phyloP scores from a whole-genome alignment of 1,140 invertebrate species.

The Bombus waltoni region DNA sequence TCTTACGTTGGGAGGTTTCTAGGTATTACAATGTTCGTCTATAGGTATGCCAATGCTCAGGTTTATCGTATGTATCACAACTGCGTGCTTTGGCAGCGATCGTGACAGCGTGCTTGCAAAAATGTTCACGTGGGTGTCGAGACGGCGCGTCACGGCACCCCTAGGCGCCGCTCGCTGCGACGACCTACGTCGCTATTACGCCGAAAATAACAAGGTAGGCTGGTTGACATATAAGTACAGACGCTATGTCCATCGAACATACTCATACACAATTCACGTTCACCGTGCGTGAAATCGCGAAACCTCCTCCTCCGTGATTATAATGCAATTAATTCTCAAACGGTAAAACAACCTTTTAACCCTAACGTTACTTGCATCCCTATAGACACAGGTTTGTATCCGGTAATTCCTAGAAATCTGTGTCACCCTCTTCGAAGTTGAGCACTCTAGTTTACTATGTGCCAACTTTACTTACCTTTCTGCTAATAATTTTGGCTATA shows the following conservation, averaged over 20 bases:
- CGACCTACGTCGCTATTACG: slow-evolving; percentile 39
- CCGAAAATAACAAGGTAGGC: slow-evolving; percentile 66
- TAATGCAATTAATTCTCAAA: slow-evolving; percentile 32
- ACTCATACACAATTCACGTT: slow-evolving; percentile 29
- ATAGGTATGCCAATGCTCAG: not conserved
- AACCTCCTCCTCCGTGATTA: slow-evolving; percentile 10
- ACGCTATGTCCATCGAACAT: slow-evolving; percentile 4
- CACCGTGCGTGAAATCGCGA: slow-evolving; percentile 32
- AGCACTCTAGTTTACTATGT: not conserved
- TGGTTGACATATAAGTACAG: slow-evolving; percentile 45
- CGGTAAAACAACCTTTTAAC: not conserved
- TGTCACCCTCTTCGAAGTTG: not conserved
- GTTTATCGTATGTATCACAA: not conserved
- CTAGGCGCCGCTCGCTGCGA: slow-evolving; percentile 60
- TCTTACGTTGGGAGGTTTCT: too few species aligned
- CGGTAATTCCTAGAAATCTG: not conserved
- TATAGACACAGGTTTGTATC: not conserved
- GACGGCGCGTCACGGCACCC: slow-evolving; percentile 60
- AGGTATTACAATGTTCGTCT: too few species aligned
- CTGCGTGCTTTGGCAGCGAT: slow-evolving; percentile 56
- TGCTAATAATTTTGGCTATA: too few species aligned
- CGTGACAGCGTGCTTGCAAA: slow-evolving; percentile 38
- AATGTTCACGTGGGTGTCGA: slow-evolving; percentile 65
- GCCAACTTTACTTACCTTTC: not conserved
- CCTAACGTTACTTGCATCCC: not conserved